Evolutionary conservation across 2,797 vertebrate species (phyloP), one percentile per base, ranked within the genome.

Genomic region (Poecilia picta): DNA sequence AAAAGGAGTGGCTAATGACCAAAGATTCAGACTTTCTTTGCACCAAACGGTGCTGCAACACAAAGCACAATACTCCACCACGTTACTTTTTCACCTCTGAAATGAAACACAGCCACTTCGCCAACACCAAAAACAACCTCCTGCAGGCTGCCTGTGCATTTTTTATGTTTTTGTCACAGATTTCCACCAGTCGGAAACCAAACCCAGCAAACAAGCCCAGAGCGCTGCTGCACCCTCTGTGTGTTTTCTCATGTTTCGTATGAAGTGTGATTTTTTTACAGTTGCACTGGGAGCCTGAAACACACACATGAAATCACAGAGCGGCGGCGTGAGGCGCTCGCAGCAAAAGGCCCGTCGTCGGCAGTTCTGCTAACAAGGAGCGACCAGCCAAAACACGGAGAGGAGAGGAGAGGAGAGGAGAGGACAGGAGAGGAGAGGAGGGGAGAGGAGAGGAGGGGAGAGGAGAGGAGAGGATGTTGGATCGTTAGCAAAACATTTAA

Each of bases 341-440:
- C 72, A 71, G 53, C 53, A 74, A 87, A 91, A 83, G 79, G 82
- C 72, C 51, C 49, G 76, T 62, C 33, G 55, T 49, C 8, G 72
- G 55, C 49, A 55, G 11, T 55, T 78, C 73, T 41, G 47, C 57
- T 62, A 13, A 72, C 31, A 57, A 68, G 66, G 28, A 43, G 62
- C 74, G 75, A 64, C 73, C 78, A 83, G 53, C 74, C 78, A 81
- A 79, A 79, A 28, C 72, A 79, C 45, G 73, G n/a, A 12, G 16
- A 1, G 47, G 18, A 6, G 6, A 81, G 51, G 47, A 43, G 8
- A 43, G 41, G 41, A 43, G 8, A 82, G 46, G 39, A 41, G 8
- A 43, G 41, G 16, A 13, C 4, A 46, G 47, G 0, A 20, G 6
- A 49, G 47, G 16, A 49, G 8, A 43, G 41, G 1, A 43, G 8